Base-by-base conservation (phyloP, 2,113 vertebrate genomes). In the Toxotes jaculatrix region DNA sequence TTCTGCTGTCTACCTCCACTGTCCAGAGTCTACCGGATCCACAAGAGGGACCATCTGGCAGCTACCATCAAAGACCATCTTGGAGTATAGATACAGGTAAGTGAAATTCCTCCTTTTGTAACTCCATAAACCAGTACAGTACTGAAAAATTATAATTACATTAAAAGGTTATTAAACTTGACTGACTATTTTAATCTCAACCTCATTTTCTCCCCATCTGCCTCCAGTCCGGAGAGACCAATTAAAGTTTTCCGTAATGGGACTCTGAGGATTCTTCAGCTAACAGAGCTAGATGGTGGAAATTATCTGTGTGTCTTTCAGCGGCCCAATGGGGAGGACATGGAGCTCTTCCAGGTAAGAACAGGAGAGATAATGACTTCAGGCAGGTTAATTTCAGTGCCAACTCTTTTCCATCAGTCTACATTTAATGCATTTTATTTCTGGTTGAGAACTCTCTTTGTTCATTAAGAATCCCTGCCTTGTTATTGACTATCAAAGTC, bases 1-100 rank as follows among this genome's bases (percentile, higher is more conserved):
- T 36, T 95, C 95, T 36, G 94, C 93, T 32, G 94, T 96, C 40
- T 96, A 92, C 84, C 88, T 96, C 31, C 94, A 96, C 84, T 96
- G 95, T 80, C 93, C 94, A 16, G 94, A 94, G 84, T 96, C 95
- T 16, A 90, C 79, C 0, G 80, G 78, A 34, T 94, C 92, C 8
- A 60, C 73, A 34, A 89, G 87, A 74, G 94, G 94, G 7, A 94
- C 95, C 1, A 47, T 94, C 23, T 96, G 95, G 95, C 94, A 92
- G 27, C 82, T 96, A 1, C 95, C 95, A 13, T 95, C 95, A 63
- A 95, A 91, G 77, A 88, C 63, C 9, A 83, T 95, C 36, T 49
- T 96, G 62, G 95, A 96, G 64, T 87, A 95, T 85, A 88, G 81
- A 62, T 93, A 94, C 90, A 96, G 95, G 95, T 95, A 82, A 76